phyloP scores from a whole-genome alignment of 2,888 invertebrate genomes.

The Cosmopolites sordidus region DNA sequence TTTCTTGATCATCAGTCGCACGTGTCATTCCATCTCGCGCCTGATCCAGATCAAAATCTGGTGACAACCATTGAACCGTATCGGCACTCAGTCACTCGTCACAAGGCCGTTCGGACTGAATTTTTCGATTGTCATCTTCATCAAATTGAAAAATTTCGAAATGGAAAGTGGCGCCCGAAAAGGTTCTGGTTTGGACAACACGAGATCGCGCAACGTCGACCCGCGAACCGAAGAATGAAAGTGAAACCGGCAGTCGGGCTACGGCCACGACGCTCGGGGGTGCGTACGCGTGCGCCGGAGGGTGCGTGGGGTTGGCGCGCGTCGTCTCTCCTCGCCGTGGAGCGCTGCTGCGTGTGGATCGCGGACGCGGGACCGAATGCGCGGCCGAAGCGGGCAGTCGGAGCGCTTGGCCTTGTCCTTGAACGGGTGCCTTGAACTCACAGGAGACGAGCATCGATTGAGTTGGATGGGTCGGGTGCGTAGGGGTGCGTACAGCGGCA shows the following conservation, averaged over 20 bases:
- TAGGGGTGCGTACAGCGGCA: conserved; percentile 22
- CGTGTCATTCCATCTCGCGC: no score
- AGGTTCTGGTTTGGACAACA: conserved; percentile 10
- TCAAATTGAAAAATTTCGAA: conserved; percentile 12
- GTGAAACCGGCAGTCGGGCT: conserved; percentile 42
- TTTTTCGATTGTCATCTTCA: conserved; percentile 12
- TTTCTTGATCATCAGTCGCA: no score
- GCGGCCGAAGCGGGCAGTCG: conserved; percentile 20
- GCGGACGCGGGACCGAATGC: conserved; percentile 1
- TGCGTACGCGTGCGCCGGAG: conserved; percentile 4
- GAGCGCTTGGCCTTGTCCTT: conserved; percentile 57
- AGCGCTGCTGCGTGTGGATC: conserved; percentile 30
- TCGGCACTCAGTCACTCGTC: conserved; percentile 8
- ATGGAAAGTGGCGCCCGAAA: conserved; percentile 18
- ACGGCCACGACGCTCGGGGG: conserved; percentile 22
- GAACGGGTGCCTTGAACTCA: conserved; percentile 49
- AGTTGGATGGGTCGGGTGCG: conserved; percentile 23
- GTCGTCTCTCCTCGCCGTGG: conserved; percentile 7
- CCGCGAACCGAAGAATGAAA: conserved; percentile 44
- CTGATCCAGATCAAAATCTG: no score
- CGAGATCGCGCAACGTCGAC: conserved; percentile 18
- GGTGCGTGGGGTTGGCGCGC: conserved; percentile 1
- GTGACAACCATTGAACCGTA: no score
- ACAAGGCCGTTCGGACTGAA: background rate
- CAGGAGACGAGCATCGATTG: conserved; percentile 16